phyloP scores from a whole-genome alignment of 2,797 vertebrate species.

The Falco rusticolus region DNA sequence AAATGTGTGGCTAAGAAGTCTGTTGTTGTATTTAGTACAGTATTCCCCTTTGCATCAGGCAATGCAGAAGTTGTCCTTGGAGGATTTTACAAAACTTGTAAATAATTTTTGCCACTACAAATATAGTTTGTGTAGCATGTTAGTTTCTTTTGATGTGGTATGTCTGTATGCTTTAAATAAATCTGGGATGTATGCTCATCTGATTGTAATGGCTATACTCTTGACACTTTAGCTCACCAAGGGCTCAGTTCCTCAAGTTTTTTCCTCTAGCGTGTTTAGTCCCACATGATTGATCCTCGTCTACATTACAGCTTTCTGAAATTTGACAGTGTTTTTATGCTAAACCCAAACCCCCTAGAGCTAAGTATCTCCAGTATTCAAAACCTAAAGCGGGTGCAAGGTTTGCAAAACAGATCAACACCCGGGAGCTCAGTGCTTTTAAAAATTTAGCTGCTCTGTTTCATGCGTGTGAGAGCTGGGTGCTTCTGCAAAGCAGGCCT shows the following conservation, averaged over 20 bases:
- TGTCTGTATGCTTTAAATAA: not conserved
- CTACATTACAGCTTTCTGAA: not conserved
- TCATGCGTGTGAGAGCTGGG: not conserved
- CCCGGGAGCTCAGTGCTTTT: not conserved
- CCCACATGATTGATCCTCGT: not conserved
- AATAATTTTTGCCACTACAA: not conserved
- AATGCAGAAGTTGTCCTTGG: not conserved
- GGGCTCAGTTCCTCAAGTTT: not conserved
- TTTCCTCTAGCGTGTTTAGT: not conserved
- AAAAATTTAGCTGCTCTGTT: not conserved
- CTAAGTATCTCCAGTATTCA: not conserved
- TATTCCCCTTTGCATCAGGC: not conserved
- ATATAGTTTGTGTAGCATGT: not conserved
- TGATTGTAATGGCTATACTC: not conserved
- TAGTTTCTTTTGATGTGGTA: not conserved
- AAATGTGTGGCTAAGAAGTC: not conserved
- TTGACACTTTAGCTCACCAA: not conserved
- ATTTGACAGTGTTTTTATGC: not conserved
- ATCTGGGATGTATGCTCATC: not conserved
- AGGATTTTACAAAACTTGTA: not conserved
- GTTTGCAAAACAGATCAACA: not conserved
- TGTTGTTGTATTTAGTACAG: not conserved
- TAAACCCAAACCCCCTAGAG: not conserved
- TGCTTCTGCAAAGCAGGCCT: slow-evolving; percentile 1
- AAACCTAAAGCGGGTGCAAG: not conserved